Evolutionary conservation across 2,797 vertebrate species (phyloP), one percentile per base, ranked within the genome.

Genomic region (Calcarius lapponicus): DNA sequence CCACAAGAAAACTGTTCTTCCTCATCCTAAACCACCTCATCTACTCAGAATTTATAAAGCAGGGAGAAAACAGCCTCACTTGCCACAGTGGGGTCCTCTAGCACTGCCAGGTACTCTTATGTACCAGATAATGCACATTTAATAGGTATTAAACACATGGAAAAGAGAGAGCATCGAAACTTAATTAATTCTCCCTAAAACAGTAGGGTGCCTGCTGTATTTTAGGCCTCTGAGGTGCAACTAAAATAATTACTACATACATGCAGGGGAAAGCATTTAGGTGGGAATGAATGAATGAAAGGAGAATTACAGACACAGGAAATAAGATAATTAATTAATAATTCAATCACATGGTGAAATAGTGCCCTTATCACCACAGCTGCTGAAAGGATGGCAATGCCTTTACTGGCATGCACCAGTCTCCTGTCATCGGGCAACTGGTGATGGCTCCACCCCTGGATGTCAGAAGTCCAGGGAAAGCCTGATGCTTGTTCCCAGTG

Each of bases 151-250:
- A 93, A 92, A 79, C 60, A 66, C 64, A 62, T 40, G 67, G 69
- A 85, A 90, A 80, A 83, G 73, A 83, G 67, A 89, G 28, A 73
- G 19, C 28, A 70, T 60, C 66, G 67, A 87, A 92, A 72, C 54
- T 86, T 86, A 95, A 93, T 95, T 90, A 95, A 72, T 50, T 90
- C 58, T 40, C 19, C 64, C 51, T 91, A 87, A 91, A 91, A 21
- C 86, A 86, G 73, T 29, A n/a, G 88, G 86, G 32, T 69, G 66
- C 43, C 76, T 88, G 62, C 66, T 86, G 83, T 1, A 1, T 56
- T 92, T 66, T 34, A 72, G 60, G 51, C 54, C 88, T 94, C 85
- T 45, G 58, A 94, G 76, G 47, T 79, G 62, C 62, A 42, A 47
- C 73, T 88, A 22, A 78, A 93, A 80, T 75, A 88, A 80, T n/a